Percentiles rank a stretch among this genome's conserved stretches.
These are phyloP conservation scores for Agrenia bidenticulata DNA, from an alignment of 2,888 invertebrate species.

Conservation along the genomic window DNA sequence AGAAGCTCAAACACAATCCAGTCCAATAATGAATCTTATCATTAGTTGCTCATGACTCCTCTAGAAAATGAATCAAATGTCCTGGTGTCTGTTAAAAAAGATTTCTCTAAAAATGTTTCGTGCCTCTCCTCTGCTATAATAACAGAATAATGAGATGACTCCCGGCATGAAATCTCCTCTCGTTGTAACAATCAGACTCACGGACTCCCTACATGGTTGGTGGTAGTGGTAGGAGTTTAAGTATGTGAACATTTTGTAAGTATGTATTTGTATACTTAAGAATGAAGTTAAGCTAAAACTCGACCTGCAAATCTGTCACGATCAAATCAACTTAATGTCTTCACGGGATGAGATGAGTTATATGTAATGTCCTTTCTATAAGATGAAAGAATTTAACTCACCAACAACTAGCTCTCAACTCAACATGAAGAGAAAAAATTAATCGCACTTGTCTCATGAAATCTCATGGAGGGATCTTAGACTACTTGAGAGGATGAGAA, in stretches of 20 bases:
- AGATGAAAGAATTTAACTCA: conserved; percentile 4
- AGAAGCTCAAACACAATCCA: neutral
- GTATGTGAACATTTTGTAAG: conserved; percentile 1
- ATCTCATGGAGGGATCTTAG: neutral
- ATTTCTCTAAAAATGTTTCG: neutral
- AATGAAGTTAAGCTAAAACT: conserved; percentile 15
- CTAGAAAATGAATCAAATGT: neutral
- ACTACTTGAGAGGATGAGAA: conserved; percentile 1
- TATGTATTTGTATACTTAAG: conserved; percentile 9
- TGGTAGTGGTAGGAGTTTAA: too few relatives aligned
- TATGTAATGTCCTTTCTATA: conserved; percentile 12
- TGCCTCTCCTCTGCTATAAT: conserved; percentile 1
- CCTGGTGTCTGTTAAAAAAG: neutral
- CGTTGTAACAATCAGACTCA: neutral
- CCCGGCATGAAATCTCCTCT: conserved; percentile 8
- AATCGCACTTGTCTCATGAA: conserved; percentile 18
- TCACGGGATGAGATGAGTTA: conserved; percentile 18
- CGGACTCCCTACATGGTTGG: conserved; percentile 5
- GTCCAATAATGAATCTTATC: neutral
- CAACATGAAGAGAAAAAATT: conserved; percentile 13
- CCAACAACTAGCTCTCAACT: conserved; percentile 13
- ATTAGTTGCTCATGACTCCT: conserved; percentile 3
- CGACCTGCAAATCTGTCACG: conserved; percentile 35
- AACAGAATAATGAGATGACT: conserved; percentile 2
- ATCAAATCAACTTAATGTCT: conserved; percentile 36